Conservation (phyloP, 2,113 vertebrate genomes). For the Pterophyllum scalare region DNA sequence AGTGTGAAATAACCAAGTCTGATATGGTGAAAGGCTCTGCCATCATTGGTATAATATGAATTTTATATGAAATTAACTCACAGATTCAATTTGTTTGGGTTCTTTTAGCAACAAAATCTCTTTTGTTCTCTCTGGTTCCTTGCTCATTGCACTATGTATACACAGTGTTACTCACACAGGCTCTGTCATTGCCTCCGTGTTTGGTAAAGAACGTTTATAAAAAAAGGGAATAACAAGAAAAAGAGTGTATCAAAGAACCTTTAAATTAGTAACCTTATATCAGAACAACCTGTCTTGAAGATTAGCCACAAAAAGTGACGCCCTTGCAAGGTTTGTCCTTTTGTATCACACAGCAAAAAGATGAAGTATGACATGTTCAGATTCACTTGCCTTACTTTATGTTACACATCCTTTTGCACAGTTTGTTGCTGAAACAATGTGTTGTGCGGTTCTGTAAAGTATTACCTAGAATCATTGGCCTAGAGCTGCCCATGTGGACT, state of each 20-base stretch:
- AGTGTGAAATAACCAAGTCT: neutral
- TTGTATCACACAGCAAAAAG: neutral
- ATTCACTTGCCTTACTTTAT: neutral
- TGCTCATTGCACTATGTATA: neutral
- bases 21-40: neutral
- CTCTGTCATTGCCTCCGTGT: neutral
- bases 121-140: neutral
- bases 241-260: neutral
- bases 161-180: neutral
- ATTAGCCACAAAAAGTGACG: neutral
- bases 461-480: neutral
- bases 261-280: neutral
- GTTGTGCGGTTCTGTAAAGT: neutral
- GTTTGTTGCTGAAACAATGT: neutral
- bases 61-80: too few species aligned
- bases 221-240: neutral
- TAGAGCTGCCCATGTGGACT: conserved; percentile 4
- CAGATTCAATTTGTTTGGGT: too few species aligned
- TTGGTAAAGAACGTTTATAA: neutral
- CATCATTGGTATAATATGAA: neutral
- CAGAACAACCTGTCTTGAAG: neutral
- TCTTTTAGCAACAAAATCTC: too few species aligned
- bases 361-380: neutral
- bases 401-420: neutral
- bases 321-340: neutral